A percentile compares a stretch with the other conserved stretches of the same genome.
Evolutionary conservation across 2,797 vertebrate genomes (phyloP).

Genomic region (Atherinosoma microstoma): DNA sequence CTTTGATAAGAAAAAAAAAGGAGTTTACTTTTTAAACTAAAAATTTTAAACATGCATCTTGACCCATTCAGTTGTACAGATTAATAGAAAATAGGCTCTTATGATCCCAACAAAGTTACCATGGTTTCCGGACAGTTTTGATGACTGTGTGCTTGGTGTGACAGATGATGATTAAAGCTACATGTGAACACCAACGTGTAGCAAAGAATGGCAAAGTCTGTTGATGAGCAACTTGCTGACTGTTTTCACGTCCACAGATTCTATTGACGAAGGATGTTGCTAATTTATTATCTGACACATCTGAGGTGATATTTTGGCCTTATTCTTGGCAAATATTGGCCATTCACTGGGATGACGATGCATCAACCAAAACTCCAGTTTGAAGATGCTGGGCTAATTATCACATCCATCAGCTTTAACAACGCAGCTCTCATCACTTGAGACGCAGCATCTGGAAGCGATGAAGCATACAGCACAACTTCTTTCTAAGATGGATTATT

Average conservation of each 20-base stretch:
- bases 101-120: neutral
- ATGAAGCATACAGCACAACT: constrained; percentile 51
- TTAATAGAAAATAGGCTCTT: too few relatives aligned
- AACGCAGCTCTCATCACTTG: constrained; percentile 41
- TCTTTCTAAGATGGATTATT: constrained; percentile 42
- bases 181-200: constrained; percentile 18
- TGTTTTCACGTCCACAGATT: constrained; percentile 51
- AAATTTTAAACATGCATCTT: too few relatives aligned
- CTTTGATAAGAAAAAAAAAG: neutral
- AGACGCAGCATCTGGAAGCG: constrained; percentile 60
- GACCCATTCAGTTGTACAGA: too few relatives aligned
- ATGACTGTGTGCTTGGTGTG: neutral
- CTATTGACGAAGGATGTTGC: constrained; percentile 2
- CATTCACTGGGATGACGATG: constrained; percentile 49
- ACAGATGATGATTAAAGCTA: constrained; percentile 39
- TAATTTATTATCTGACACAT: constrained; percentile 65
- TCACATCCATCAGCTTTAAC: constrained; percentile 65
- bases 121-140: neutral
- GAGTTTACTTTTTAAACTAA: neutral
- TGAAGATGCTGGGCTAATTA: constrained; percentile 65
- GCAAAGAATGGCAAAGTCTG: constrained; percentile 37
- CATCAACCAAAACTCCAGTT: constrained; percentile 29
- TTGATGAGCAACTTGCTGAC: constrained; percentile 30
- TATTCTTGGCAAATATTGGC: constrained; percentile 50
- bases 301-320: constrained; percentile 48